A percentile compares a stretch with the other conserved stretches of the same genome.
Conservation (phyloP, 92 coral and sea anemone species). For the Micromussa lordhowensis region DNA sequence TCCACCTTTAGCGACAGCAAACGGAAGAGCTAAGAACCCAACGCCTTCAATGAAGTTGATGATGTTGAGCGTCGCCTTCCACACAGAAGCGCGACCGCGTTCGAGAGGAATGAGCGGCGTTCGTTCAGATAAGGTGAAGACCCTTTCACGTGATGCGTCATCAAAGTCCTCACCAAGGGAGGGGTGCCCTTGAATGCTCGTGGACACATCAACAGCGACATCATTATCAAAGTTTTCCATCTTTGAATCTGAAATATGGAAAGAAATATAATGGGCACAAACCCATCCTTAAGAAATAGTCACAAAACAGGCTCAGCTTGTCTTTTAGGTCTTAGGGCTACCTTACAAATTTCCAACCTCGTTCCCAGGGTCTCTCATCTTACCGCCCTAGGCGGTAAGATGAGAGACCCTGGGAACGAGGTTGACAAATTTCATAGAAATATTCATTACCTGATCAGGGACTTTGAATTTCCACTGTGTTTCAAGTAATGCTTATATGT, state of each 20-base stretch:
- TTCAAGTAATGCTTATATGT: too few species aligned
- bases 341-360: too few species aligned
- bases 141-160: not conserved
- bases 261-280: not conserved
- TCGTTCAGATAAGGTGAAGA: not conserved
- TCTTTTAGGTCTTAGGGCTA: not conserved
- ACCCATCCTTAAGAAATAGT: not conserved
- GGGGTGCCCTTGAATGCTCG: not conserved
- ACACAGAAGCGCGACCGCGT: conserved; percentile 36
- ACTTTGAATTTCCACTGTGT: too few species aligned
- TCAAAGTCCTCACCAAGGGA: not conserved
- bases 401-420: too few species aligned
- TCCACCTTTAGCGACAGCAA: conserved; percentile 66
- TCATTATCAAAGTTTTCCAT: not conserved
- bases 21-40: conserved; percentile 71
- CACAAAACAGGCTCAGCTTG: not conserved
- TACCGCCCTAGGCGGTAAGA: too few species aligned
- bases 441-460: too few species aligned
- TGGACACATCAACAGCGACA: not conserved
- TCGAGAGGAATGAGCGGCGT: not conserved
- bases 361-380: too few species aligned
- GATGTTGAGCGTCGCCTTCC: conserved; percentile 60
- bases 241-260: not conserved
- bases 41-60: conserved; percentile 65
- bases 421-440: too few species aligned